phyloP scores from a whole-genome alignment of 2,797 vertebrate species.

The Pipistrellus pipistrellus region DNA sequence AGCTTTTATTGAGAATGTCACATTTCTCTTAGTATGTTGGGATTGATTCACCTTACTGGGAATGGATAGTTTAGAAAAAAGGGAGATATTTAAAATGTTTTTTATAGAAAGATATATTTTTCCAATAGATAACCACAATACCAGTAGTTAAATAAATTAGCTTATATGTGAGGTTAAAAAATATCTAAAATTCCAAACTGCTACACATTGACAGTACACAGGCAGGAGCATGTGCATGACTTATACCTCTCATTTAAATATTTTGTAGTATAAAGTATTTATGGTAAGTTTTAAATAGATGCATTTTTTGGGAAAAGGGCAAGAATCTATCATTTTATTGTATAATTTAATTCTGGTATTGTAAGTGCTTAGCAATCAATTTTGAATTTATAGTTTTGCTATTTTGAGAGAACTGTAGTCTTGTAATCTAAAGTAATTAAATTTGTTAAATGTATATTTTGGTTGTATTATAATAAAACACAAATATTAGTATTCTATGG shows the following conservation, averaged over 20 bases:
- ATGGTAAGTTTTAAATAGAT: conserved; percentile 49
- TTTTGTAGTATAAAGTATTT: conserved; percentile 77
- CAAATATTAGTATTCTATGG: conserved; percentile 62
- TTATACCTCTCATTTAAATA: conserved; percentile 75
- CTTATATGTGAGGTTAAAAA: conserved; percentile 33
- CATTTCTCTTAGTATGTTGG: conserved; percentile 5
- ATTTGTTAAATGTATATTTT: conserved; percentile 80
- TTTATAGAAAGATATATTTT: conserved; percentile 11
- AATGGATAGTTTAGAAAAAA: conserved; percentile 21
- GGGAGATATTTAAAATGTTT: conserved; percentile 23
- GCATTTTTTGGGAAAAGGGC: background rate
- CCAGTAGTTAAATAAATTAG: conserved; percentile 26
- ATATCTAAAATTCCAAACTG: conserved; percentile 32
- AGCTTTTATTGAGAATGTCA: conserved; percentile 1
- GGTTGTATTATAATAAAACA: conserved; percentile 78
- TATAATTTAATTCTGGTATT: conserved; percentile 67
- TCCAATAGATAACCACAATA: background rate
- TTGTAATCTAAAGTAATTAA: conserved; percentile 72
- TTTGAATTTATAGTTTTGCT: conserved; percentile 67
- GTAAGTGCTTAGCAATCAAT: conserved; percentile 66
- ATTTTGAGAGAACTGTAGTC: conserved; percentile 67
- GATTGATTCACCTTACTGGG: background rate
- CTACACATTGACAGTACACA: conserved; percentile 30
- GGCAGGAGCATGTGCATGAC: background rate
- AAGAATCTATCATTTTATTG: conserved; percentile 70